These are phyloP conservation scores for Lerista edwardsae DNA, from an alignment of 2,797 vertebrate species.

Conservation along the genomic window DNA sequence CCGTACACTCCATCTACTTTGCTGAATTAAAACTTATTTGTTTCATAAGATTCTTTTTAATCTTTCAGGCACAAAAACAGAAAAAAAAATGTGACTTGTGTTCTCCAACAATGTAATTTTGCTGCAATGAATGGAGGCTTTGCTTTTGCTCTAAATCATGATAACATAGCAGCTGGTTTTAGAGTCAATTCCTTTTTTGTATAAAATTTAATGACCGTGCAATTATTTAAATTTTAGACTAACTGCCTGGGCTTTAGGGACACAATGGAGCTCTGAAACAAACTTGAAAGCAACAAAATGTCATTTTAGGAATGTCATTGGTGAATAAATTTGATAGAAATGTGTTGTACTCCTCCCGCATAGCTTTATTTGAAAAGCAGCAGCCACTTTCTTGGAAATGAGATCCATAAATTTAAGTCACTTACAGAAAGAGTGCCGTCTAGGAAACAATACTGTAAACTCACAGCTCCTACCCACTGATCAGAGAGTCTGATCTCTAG, in stretches of 20 bases:
- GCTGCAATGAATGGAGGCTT: slow-evolving; percentile 70
- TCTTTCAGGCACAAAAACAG: slow-evolving; percentile 74
- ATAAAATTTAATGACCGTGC: slow-evolving; percentile 75
- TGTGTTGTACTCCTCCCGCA: neutral
- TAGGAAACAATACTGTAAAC: neutral
- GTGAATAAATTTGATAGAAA: slow-evolving; percentile 24
- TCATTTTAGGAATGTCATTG: slow-evolving; percentile 27
- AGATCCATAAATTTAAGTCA: neutral
- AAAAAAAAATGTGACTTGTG: slow-evolving; percentile 75
- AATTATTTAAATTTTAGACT: slow-evolving; percentile 75
- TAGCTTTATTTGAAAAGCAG: neutral
- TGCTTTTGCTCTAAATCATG: slow-evolving; percentile 63
- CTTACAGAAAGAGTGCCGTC: neutral
- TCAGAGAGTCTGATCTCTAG: neutral
- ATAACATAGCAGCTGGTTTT: slow-evolving; percentile 74
- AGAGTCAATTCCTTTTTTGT: slow-evolving; percentile 80
- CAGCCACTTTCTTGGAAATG: neutral
- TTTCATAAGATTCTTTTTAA: slow-evolving; percentile 78
- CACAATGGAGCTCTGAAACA: slow-evolving; percentile 38
- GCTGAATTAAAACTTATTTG: slow-evolving; percentile 72
- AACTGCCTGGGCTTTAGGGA: slow-evolving; percentile 60
- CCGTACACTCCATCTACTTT: slow-evolving; percentile 66
- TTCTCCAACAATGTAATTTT: slow-evolving; percentile 74
- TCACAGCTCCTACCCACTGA: neutral
- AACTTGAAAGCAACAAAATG: slow-evolving; percentile 58